A percentile compares a stretch with the other conserved stretches of the same genome.
These are phyloP conservation scores for Rhea americana DNA, from an alignment of 2,113 vertebrate species.

Conservation along the genomic window DNA sequence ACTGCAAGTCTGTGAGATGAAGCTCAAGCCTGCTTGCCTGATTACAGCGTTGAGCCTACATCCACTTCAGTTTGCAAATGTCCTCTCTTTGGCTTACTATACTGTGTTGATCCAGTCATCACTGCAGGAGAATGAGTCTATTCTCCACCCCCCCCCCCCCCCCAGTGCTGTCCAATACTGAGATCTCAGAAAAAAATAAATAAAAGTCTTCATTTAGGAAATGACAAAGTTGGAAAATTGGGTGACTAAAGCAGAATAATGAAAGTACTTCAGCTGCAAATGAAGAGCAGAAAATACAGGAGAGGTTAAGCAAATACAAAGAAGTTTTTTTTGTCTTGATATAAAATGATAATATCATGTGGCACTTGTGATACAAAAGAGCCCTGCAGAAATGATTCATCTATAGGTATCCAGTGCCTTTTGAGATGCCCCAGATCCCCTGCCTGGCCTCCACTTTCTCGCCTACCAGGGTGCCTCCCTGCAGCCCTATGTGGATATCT, in stretches of 20 bases:
- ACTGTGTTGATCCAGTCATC: not conserved
- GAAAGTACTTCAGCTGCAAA: not conserved
- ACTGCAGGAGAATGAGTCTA: not conserved
- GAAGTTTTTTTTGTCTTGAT: not conserved
- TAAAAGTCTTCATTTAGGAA: not conserved
- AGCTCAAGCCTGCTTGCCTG: not conserved
- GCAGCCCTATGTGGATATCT: not conserved
- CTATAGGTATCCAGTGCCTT: not conserved
- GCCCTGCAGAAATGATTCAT: not conserved
- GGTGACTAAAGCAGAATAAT: not conserved
- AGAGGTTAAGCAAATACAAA: not conserved
- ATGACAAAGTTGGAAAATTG: not conserved
- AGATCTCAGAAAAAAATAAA: not conserved
- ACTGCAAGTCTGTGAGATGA: not conserved
- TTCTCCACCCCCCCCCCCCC: not conserved
- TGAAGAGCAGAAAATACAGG: not conserved
- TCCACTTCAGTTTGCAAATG: not conserved
- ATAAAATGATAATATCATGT: not conserved
- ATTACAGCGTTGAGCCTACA: accelerated
- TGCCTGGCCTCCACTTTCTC: not conserved
- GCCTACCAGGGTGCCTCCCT: not conserved
- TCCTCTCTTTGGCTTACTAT: not conserved
- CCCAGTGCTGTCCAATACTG: not conserved
- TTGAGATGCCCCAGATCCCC: not conserved
- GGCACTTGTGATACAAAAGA: not conserved